Conservation (phyloP, 1,140 invertebrate species). For the Leptoteleia sp. region DNA sequence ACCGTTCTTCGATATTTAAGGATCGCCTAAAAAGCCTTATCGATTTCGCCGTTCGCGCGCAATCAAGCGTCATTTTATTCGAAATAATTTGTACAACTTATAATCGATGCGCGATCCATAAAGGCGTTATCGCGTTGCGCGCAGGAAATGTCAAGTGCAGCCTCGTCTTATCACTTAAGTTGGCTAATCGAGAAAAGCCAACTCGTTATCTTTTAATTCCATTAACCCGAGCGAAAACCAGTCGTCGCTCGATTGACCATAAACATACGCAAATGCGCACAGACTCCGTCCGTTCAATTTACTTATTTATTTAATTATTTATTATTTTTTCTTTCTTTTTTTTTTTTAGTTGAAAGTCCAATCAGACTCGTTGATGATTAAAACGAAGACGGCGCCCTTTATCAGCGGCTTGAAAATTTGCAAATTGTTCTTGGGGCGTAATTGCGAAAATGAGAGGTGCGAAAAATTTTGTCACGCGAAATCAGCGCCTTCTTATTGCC, state of each 20-base stretch:
- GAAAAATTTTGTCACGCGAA: constrained; percentile 40
- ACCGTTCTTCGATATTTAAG: too few relatives aligned
- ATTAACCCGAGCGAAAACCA: constrained; percentile 68
- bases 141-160: constrained; percentile 43
- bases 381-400: constrained; percentile 10
- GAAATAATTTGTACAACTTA: constrained; percentile 7
- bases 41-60: too few relatives aligned
- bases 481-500: constrained; percentile 44
- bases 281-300: too few relatives aligned
- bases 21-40: too few relatives aligned
- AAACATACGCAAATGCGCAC: constrained; percentile 29
- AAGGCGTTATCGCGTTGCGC: constrained; percentile 42
- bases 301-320: too few relatives aligned
- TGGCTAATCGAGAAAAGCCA: constrained; percentile 66
- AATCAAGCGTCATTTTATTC: too few relatives aligned
- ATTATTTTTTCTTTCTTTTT: constrained; percentile 15
- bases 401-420: constrained; percentile 9
- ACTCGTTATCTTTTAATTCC: constrained; percentile 73
- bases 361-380: constrained; percentile 5
- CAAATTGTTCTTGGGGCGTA: constrained; percentile 18
- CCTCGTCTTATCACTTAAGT: constrained; percentile 69
- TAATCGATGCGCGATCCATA: constrained; percentile 39
- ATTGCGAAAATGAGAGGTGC: constrained; percentile 31
- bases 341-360: constrained; percentile 23
- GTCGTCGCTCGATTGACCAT: constrained; percentile 50